Base-by-base conservation (phyloP, 2,888 invertebrate species). In the Harmothoe impar region DNA sequence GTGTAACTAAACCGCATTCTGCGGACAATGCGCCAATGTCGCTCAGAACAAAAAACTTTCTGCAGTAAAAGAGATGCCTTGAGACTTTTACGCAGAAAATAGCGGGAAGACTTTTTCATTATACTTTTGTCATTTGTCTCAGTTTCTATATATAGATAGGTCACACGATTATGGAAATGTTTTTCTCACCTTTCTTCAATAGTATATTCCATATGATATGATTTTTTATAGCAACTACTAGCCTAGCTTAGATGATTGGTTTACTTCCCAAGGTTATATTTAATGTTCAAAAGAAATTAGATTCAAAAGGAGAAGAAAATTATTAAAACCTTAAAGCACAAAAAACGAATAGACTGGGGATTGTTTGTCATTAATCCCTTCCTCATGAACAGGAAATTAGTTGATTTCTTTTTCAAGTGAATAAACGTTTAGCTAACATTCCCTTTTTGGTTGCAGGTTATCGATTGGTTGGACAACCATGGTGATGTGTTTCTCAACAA, bases 401-500 rank as follows among this genome's bases (percentile, higher is more conserved):
- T n/a, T n/a, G n/a, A n/a, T n/a, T n/a, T n/a, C n/a, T n/a, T n/a
- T n/a, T n/a, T n/a, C n/a, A n/a, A n/a, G n/a, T n/a, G n/a, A n/a
- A n/a, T n/a, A n/a, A n/a, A n/a, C n/a, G n/a, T n/a, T n/a, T n/a
- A n/a, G n/a, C n/a, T n/a, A n/a, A 62, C 20, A 7, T 62, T 62
- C 0, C 7, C 15, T 3, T 5, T 62, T 62, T 62, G 23, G 62
- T 62, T 96, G 5, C 94, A 98, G 98, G 98, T 99, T 85, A 96
- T 99, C 91, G 99, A 99, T 95, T 99, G 99, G 99, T 96, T 99
- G 93, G 98, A 98, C 93, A 98, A 99, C 96, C 99, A 99, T 94
- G 99, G 99, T 29, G 99, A 99, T 96, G 98, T 98, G 31, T 99
- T 99, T 96, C 97, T 99, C 89, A 97, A 98, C 94, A 99, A 99